Conservation (phyloP, 37 sponge, comb jelly and placozoan species). For the Oopsacas minuta region DNA sequence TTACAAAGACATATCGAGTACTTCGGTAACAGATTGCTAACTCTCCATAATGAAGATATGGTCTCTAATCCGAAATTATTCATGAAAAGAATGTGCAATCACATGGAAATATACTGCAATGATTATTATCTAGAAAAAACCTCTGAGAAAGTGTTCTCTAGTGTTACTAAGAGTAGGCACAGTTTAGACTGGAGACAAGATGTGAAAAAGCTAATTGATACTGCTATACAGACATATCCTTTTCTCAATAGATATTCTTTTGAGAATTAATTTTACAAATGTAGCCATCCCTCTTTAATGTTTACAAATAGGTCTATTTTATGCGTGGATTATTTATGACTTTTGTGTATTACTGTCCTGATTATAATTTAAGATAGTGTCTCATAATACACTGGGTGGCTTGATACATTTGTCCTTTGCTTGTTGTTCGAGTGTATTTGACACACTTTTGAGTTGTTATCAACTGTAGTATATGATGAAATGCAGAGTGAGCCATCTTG, state of each 20-base stretch:
- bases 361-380: no score
- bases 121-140: slow-evolving; percentile 24
- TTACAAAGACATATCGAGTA: slow-evolving; percentile 30
- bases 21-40: slow-evolving; percentile 24
- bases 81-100: slow-evolving; percentile 22
- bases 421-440: no score
- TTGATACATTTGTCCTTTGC: no score
- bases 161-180: slow-evolving; percentile 25
- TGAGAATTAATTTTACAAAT: neutral
- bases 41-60: slow-evolving; percentile 25
- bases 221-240: slow-evolving; percentile 21
- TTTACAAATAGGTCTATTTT: no score
- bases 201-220: slow-evolving; percentile 22
- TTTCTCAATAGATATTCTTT: slow-evolving; percentile 33
- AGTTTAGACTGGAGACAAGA: slow-evolving; percentile 36
- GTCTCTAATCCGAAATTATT: slow-evolving; percentile 26
- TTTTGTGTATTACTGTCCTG: no score
- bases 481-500: no score
- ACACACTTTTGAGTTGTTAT: no score
- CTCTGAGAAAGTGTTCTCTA: slow-evolving; percentile 17
- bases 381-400: no score
- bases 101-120: slow-evolving; percentile 23
- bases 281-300: no score
- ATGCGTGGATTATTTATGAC: no score
- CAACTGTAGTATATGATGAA: no score